phyloP scores from a whole-genome alignment of 2,888 invertebrate species.

The Teleogryllus oceanicus region DNA sequence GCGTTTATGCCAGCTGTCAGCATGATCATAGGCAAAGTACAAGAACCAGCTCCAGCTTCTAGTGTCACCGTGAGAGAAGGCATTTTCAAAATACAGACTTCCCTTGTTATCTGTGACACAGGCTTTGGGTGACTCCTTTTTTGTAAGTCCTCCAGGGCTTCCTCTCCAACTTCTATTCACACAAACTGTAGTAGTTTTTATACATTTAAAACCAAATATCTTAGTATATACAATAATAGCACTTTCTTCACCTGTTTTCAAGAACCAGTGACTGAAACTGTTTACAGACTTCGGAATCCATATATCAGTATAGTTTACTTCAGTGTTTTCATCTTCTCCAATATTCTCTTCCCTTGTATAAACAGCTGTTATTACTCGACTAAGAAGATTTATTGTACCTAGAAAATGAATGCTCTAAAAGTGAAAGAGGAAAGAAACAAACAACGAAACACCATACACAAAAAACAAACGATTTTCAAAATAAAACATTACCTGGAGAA shows the following conservation, averaged over 20 bases:
- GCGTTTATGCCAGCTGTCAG: conserved; percentile 79
- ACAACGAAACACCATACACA: not conserved
- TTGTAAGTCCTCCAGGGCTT: not conserved
- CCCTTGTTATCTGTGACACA: not conserved
- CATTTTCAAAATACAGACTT: conserved; percentile 67
- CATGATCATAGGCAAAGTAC: conserved; percentile 85
- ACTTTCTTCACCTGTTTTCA: conserved; percentile 61
- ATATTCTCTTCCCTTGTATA: conserved; percentile 52
- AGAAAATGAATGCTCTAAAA: conserved; percentile 22
- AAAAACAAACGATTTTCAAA: not conserved
- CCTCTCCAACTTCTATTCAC: conserved; percentile 2
- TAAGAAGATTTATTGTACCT: conserved; percentile 81
- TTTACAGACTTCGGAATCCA: conserved; percentile 67
- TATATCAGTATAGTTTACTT: conserved; percentile 60
- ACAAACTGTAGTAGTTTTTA: no score
- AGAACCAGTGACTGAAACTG: conserved; percentile 76
- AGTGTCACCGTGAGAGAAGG: conserved; percentile 75
- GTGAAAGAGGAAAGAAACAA: conserved; percentile 12
- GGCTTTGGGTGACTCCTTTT: not conserved
- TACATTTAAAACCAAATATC: no score
- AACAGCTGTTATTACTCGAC: conserved; percentile 67
- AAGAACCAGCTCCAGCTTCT: conserved; percentile 84
- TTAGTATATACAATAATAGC: no score
- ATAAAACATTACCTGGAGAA: conserved; percentile 63
- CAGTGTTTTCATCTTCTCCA: conserved; percentile 48